phyloP scores from a whole-genome alignment of 2,888 invertebrate species.

The Desoria tigrina region DNA sequence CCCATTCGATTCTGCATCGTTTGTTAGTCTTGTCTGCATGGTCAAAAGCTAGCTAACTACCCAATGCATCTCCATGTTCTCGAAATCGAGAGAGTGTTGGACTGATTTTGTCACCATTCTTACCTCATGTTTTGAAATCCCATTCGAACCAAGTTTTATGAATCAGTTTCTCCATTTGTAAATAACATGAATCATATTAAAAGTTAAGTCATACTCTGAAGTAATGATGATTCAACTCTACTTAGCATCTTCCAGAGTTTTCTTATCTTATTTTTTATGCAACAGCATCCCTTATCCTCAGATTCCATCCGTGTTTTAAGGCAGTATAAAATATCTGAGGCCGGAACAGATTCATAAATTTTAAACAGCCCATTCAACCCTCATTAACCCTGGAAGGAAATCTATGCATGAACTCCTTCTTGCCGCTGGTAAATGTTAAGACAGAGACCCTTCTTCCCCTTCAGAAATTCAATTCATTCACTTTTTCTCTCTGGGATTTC shows the following conservation, averaged over 20 bases:
- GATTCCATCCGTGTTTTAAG: too few relatives aligned
- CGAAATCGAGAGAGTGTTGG: too few relatives aligned
- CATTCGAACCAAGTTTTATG: too few relatives aligned
- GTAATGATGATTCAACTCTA: background rate
- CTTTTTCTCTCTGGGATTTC: background rate
- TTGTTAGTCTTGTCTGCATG: too few relatives aligned
- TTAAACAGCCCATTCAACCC: slow-evolving; percentile 15
- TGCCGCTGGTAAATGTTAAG: background rate
- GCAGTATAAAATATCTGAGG: background rate
- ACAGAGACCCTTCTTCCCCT: background rate
- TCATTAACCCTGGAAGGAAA: slow-evolving; percentile 18
- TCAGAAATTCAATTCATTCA: background rate
- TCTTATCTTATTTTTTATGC: background rate
- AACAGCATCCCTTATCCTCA: too few relatives aligned
- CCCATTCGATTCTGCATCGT: too few relatives aligned
- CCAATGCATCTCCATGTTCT: too few relatives aligned
- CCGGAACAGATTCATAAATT: background rate
- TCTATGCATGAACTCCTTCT: slow-evolving; percentile 17
- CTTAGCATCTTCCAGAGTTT: background rate
- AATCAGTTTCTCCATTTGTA: too few relatives aligned
- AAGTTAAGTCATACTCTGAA: background rate
- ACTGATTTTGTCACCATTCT: too few relatives aligned
- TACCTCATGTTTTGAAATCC: too few relatives aligned
- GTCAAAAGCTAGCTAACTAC: too few relatives aligned
- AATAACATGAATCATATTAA: background rate